phyloP scores from a whole-genome alignment of 2,797 vertebrate species.

The Peromyscus attwateri region DNA sequence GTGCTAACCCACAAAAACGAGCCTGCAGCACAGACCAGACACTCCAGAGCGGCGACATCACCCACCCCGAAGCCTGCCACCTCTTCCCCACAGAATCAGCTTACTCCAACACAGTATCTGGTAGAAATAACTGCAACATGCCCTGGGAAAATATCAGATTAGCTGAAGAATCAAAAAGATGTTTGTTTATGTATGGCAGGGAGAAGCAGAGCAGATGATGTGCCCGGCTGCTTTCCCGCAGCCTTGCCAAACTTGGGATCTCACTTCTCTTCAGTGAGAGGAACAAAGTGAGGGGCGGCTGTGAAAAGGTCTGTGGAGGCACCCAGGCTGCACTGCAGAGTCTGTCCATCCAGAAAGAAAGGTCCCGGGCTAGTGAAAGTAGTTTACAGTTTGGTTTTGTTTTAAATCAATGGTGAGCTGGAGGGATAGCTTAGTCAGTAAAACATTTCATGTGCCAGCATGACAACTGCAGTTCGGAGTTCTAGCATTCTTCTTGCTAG shows the following conservation, averaged over 20 bases:
- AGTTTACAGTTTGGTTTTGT: background rate
- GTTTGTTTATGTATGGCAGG: slow-evolving; percentile 5
- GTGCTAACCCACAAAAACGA: background rate
- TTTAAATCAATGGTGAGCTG: background rate
- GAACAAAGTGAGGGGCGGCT: background rate
- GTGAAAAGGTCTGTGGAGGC: background rate
- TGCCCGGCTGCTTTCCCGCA: background rate
- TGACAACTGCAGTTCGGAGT: background rate
- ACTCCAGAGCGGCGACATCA: no score
- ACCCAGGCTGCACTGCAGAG: background rate
- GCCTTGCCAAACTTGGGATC: background rate
- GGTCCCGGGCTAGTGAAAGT: fast-evolving
- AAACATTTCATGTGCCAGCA: background rate
- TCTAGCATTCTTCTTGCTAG: background rate
- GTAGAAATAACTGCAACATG: background rate
- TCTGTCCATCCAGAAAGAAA: background rate
- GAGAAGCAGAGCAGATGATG: slow-evolving; percentile 30
- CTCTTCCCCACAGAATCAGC: background rate
- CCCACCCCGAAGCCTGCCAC: background rate
- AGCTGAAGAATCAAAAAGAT: slow-evolving; percentile 30
- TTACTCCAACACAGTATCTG: background rate
- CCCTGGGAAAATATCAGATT: background rate
- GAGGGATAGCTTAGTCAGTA: background rate
- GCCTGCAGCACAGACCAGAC: background rate
- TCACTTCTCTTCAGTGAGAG: background rate